Conservation (phyloP, 2,888 invertebrate genomes). For the Punctoribates punctum region DNA sequence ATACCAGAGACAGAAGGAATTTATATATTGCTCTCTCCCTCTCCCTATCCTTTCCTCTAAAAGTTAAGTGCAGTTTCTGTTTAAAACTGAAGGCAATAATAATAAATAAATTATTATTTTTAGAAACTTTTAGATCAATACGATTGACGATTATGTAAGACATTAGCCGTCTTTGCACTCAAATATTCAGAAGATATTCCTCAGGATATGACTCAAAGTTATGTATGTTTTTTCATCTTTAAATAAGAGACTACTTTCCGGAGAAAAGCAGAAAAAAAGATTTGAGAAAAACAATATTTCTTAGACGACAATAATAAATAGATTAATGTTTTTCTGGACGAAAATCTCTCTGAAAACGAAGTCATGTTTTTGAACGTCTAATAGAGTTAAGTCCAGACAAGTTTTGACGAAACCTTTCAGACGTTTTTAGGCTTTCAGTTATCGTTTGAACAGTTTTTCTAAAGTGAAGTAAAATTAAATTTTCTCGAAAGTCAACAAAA, state of each 20-base stretch:
- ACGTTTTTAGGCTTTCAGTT: not conserved
- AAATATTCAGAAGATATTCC: not conserved
- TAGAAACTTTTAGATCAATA: slow-evolving; percentile 19
- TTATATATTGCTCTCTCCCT: no score
- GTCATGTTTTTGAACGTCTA: not conserved
- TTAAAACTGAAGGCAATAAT: not conserved
- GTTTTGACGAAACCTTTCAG: not conserved
- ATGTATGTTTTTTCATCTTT: no score
- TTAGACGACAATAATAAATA: not conserved
- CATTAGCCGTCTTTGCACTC: not conserved
- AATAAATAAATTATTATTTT: slow-evolving; percentile 20
- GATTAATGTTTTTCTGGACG: no score
- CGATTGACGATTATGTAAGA: not conserved
- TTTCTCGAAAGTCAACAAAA: not conserved
- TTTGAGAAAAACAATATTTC: not conserved
- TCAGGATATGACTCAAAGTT: not conserved
- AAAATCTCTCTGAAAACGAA: no score
- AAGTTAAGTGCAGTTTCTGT: not conserved
- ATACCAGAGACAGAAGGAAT: not conserved
- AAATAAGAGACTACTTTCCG: not conserved
- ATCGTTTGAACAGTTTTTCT: not conserved
- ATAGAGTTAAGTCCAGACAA: not conserved
- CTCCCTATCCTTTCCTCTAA: no score
- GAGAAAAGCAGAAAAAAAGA: not conserved
- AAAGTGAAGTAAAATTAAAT: not conserved